These are phyloP conservation scores for Bubalus kerabau DNA, from an alignment of 2,113 vertebrate species.

Conservation along the genomic window DNA sequence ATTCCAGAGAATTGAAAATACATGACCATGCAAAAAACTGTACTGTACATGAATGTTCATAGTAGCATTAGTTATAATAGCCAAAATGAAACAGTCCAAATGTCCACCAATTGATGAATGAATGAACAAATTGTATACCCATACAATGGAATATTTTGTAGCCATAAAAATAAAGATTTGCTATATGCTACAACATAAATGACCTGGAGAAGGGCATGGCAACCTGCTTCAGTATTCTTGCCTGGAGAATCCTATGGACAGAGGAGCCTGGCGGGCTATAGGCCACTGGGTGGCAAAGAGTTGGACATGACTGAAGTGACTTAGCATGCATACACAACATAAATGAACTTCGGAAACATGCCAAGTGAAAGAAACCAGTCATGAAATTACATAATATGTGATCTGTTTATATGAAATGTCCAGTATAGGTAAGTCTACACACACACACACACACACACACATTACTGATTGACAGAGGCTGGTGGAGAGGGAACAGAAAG, in stretches of 20 bases:
- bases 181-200: background rate
- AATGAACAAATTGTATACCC: background rate
- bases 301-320: background rate
- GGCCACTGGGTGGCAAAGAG: background rate
- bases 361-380: background rate
- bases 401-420: background rate
- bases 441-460: background rate
- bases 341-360: background rate
- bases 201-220: background rate
- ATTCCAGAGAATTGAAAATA: background rate
- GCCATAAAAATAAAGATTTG: background rate
- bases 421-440: background rate
- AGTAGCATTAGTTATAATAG: background rate
- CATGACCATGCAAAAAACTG: background rate
- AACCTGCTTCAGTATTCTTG: background rate
- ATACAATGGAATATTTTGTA: background rate
- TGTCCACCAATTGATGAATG: background rate
- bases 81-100: background rate
- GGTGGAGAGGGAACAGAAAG: background rate
- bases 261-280: background rate
- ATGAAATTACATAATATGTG: background rate
- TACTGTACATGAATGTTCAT: background rate
- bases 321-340: background rate
- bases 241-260: background rate
- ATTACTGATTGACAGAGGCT: background rate